These are phyloP conservation scores for Apodemia duryi DNA, from an alignment of 2,888 invertebrate genomes.

Conservation along the genomic window DNA sequence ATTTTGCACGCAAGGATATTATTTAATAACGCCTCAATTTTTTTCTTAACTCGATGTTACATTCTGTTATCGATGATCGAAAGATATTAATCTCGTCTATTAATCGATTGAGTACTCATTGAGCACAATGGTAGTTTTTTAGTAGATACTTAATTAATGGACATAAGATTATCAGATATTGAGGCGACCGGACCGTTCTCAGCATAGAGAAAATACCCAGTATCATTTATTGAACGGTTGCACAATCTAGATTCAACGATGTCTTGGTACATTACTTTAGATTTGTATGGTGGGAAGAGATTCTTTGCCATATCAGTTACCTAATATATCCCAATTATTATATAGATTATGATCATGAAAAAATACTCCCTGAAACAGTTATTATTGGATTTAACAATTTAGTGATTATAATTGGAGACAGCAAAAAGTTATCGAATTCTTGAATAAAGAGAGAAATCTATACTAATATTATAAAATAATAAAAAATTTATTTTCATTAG, in stretches of 20 bases:
- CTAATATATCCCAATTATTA: neutral
- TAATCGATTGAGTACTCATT: constrained; percentile 38
- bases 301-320: neutral
- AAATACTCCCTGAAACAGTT: too few relatives aligned
- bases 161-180: constrained; percentile 26
- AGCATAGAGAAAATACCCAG: constrained; percentile 11
- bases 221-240: constrained; percentile 23
- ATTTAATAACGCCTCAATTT: neutral
- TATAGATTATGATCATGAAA: neutral
- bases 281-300: neutral
- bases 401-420: too few relatives aligned
- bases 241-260: constrained; percentile 8
- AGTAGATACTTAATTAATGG: constrained; percentile 28
- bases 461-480: too few relatives aligned
- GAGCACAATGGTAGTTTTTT: constrained; percentile 32
- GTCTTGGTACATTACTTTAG: constrained; percentile 2
- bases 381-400: too few relatives aligned
- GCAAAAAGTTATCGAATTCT: too few relatives aligned
- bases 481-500: too few relatives aligned
- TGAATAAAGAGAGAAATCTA: too few relatives aligned
- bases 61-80: constrained; percentile 56
- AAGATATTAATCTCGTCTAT: constrained; percentile 59
- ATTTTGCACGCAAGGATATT: neutral
- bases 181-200: constrained; percentile 15
- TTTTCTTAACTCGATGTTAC: neutral